Evolutionary conservation across 2,113 vertebrate species (phyloP).

Genomic region (Pandion haliaetus): DNA sequence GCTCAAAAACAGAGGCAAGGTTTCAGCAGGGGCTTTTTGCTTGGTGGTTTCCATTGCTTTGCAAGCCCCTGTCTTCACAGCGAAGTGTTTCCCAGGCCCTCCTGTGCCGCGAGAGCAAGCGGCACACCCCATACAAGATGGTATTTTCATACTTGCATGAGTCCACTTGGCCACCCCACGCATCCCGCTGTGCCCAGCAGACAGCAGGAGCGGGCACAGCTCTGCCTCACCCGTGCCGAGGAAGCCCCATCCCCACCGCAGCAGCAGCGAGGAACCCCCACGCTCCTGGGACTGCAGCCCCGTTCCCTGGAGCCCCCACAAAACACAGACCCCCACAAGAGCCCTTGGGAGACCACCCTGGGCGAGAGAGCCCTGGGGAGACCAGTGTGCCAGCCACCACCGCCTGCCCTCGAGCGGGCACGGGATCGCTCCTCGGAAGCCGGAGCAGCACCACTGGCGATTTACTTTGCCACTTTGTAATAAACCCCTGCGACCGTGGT

Average conservation of each 20-base stretch:
- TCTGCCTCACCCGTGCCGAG: accelerated
- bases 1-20: background rate
- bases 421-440: background rate
- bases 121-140: accelerated
- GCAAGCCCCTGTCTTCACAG: background rate
- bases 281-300: background rate
- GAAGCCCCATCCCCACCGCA: background rate
- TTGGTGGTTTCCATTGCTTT: background rate
- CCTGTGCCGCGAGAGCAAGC: background rate
- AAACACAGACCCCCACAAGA: background rate
- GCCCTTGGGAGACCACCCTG: background rate
- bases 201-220: background rate
- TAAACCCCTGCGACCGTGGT: background rate
- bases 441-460: background rate
- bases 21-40: background rate
- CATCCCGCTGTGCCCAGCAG: background rate
- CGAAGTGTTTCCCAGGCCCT: background rate
- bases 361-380: background rate
- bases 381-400: background rate
- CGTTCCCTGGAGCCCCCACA: background rate
- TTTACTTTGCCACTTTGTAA: background rate
- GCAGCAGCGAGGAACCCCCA: accelerated
- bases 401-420: accelerated
- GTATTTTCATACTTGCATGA: accelerated
- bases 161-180: accelerated